A percentile compares a stretch with the other conserved stretches of the same genome.
Evolutionary conservation across 2,113 vertebrate genomes (phyloP).

Genomic region (Triplophysa tibetana): DNA sequence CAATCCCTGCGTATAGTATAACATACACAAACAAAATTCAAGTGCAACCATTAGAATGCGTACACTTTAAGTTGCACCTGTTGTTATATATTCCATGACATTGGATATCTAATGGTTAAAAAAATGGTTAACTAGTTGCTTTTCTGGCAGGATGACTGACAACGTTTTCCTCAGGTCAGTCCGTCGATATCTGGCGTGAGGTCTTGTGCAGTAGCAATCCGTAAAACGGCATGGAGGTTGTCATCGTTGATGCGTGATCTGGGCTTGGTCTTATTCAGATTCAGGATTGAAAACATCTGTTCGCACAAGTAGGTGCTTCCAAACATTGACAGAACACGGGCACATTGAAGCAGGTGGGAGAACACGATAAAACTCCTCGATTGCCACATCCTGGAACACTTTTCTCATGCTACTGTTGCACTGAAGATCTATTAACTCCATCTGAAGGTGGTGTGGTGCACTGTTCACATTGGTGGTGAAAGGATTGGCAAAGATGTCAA

Average conservation of each 20-base stretch:
- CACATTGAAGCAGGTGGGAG: slow-evolving; percentile 1
- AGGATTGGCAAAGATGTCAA: slow-evolving; percentile 1
- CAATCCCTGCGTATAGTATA: no score
- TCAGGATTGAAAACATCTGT: background rate
- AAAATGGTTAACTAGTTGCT: no score
- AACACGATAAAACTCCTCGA: slow-evolving; percentile 51
- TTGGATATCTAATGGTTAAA: no score
- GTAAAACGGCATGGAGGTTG: slow-evolving; percentile 46
- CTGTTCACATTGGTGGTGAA: background rate
- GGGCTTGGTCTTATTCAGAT: slow-evolving; percentile 34
- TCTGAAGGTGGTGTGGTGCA: background rate
- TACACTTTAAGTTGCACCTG: no score
- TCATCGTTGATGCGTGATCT: slow-evolving; percentile 41
- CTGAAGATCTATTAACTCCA: slow-evolving; percentile 1
- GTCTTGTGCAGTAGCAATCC: slow-evolving; percentile 46
- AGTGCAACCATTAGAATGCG: no score
- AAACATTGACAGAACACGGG: slow-evolving; percentile 32
- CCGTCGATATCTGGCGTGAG: slow-evolving; percentile 43
- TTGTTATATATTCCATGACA: no score
- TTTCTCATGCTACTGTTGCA: slow-evolving; percentile 41
- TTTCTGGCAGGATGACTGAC: no score
- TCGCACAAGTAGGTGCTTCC: background rate
- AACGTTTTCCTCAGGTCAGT: slow-evolving; percentile 3
- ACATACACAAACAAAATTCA: no score
- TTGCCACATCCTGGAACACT: slow-evolving; percentile 51